These are phyloP conservation scores for Argyresthia goedartella DNA, from an alignment of 2,888 invertebrate genomes.

Conservation along the genomic window DNA sequence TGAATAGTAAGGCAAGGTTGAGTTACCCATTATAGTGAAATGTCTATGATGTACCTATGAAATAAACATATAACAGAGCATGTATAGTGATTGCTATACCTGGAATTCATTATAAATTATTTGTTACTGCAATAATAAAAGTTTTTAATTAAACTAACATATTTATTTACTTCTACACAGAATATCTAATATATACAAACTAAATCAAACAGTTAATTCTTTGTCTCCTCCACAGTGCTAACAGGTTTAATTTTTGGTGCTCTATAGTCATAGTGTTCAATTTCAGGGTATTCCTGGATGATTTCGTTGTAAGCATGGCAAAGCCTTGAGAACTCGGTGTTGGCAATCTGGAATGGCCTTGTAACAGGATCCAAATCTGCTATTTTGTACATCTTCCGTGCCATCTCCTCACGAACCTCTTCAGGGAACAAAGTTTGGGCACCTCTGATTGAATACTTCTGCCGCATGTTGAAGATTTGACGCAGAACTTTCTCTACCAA, in stretches of 20 bases:
- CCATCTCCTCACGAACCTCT: conserved; percentile 74
- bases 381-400: conserved; percentile 74
- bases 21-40: no score
- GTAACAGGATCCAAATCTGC: conserved; percentile 79
- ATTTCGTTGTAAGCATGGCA: conserved; percentile 83
- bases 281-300: conserved; percentile 75
- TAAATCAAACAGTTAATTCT: conserved; percentile 16
- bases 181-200: conserved; percentile 22
- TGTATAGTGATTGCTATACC: no score
- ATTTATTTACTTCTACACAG: conserved; percentile 25
- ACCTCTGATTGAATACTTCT: conserved; percentile 83
- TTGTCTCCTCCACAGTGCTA: conserved; percentile 15
- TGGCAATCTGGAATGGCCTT: conserved; percentile 80
- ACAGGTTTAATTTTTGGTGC: conserved; percentile 43
- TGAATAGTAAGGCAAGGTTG: no score
- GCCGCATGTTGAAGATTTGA: conserved; percentile 88
- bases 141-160: conserved; percentile 6
- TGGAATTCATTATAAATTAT: no score
- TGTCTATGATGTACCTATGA: no score
- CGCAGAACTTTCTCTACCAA: conserved; percentile 91
- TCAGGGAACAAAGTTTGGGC: conserved; percentile 83
- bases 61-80: no score
- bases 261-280: conserved; percentile 78
- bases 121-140: conserved; percentile 11
- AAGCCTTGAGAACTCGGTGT: conserved; percentile 83